A percentile compares a stretch with the other conserved stretches of the same genome.
phyloP scores from a whole-genome alignment of 2,888 invertebrate species.

The Itoplectis maculator region DNA sequence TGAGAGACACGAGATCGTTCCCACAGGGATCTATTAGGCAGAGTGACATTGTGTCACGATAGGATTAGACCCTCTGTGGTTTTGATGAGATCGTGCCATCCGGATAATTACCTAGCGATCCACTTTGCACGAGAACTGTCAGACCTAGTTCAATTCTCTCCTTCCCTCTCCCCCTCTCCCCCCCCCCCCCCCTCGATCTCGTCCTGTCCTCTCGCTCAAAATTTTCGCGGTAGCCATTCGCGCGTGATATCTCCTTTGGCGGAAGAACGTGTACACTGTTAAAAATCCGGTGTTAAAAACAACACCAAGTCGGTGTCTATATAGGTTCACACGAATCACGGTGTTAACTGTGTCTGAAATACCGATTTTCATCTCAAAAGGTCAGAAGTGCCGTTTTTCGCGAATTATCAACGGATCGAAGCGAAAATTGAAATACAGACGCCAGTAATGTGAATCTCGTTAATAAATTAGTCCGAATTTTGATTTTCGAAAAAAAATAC shows the following conservation, averaged over 20 bases:
- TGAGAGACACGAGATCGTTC: constrained; percentile 63
- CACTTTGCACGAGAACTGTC: constrained; percentile 63
- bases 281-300: no score
- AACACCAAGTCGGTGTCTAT: no score
- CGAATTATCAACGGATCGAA: no score
- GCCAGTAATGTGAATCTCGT: no score
- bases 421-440: no score
- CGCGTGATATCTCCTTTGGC: no score
- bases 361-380: background rate
- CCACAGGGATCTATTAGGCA: constrained; percentile 67
- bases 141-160: constrained; percentile 37
- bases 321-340: no score
- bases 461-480: no score
- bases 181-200: background rate
- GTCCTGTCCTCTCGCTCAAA: background rate
- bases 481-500: no score
- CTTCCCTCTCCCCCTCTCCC: constrained; percentile 6
- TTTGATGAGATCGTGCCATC: constrained; percentile 69
- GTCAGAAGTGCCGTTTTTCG: no score
- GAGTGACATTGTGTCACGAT: constrained; percentile 69
- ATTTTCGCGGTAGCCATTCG: no score
- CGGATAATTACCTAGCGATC: constrained; percentile 66
- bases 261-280: no score
- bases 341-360: background rate
- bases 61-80: constrained; percentile 68